Conservation (phyloP, 2,888 invertebrate genomes). For the Hylaea fasciaria region DNA sequence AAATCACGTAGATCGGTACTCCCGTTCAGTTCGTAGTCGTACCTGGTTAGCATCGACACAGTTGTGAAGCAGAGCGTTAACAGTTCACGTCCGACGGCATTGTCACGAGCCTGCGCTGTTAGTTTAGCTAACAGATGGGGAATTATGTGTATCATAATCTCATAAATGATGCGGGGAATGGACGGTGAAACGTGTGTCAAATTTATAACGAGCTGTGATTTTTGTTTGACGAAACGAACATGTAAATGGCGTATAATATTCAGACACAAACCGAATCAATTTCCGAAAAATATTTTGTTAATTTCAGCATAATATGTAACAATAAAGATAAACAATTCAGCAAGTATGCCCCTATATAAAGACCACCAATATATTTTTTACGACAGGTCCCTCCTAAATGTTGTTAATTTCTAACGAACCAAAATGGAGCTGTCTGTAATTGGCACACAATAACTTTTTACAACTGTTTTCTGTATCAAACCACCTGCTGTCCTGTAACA, state of each 20-base stretch:
- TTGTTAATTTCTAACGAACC: conserved; percentile 30
- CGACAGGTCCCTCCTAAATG: conserved; percentile 10
- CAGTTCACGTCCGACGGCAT: conserved; percentile 51
- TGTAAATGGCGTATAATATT: too few species aligned
- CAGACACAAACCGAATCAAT: too few species aligned
- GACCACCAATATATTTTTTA: too few species aligned
- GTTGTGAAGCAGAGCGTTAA: conserved; percentile 69
- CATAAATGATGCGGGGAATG: conserved; percentile 4
- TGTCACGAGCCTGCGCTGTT: conserved; percentile 36
- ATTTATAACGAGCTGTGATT: conserved; percentile 2
- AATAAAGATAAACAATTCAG: too few species aligned
- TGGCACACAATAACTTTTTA: conserved; percentile 17
- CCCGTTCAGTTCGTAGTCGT: conserved; percentile 30
- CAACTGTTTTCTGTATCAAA: conserved; percentile 24
- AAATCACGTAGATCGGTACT: conserved; percentile 35
- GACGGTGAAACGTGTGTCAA: conserved; percentile 6
- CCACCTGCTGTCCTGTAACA: conserved; percentile 22
- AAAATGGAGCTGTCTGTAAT: neutral
- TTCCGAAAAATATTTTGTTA: too few species aligned
- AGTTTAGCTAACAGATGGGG: conserved; percentile 13
- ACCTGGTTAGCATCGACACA: conserved; percentile 46
- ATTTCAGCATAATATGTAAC: too few species aligned
- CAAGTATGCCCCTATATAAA: too few species aligned
- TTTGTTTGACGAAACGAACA: too few species aligned
- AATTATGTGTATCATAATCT: conserved; percentile 18